These are phyloP conservation scores for Nasonia vitripennis DNA, from an alignment of 1,140 invertebrate species.

Conservation along the genomic window DNA sequence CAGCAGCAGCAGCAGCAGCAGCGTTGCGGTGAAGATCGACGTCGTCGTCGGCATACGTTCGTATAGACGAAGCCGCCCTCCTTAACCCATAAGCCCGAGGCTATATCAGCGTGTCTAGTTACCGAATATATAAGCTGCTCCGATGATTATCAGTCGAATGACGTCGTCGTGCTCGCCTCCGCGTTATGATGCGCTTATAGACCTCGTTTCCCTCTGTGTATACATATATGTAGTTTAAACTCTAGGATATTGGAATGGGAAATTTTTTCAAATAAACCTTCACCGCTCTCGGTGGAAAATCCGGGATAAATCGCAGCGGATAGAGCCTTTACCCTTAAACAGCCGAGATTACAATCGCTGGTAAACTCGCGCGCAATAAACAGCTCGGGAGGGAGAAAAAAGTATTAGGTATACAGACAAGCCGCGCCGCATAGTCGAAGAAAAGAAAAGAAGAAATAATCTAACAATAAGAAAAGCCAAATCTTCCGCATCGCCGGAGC, in stretches of 20 bases:
- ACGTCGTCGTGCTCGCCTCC: constrained; percentile 40
- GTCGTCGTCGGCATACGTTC: constrained; percentile 22
- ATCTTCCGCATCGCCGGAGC: constrained; percentile 44
- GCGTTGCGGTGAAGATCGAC: not conserved
- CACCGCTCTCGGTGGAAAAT: not conserved
- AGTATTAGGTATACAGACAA: not conserved
- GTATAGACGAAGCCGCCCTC: constrained; percentile 10
- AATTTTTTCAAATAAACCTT: not conserved
- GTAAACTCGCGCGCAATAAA: not conserved
- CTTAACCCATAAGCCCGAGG: constrained; percentile 49
- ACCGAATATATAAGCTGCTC: constrained; percentile 47
- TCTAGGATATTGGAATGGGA: too few species aligned
- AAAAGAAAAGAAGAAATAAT: not conserved
- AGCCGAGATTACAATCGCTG: constrained; percentile 19
- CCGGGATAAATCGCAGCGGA: too few species aligned
- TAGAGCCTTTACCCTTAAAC: too few species aligned
- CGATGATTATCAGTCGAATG: constrained; percentile 54
- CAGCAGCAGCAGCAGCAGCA: too few species aligned
- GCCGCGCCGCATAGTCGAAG: too few species aligned
- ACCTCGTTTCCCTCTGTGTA: not conserved
- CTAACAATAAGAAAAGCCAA: constrained; percentile 22
- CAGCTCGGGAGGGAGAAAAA: not conserved
- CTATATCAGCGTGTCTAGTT: constrained; percentile 48
- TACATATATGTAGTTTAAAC: not conserved
- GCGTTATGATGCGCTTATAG: constrained; percentile 48